Percentiles rank a stretch among this genome's conserved stretches.
phyloP scores from a whole-genome alignment of 2,113 vertebrate genomes.

The Notothenia coriiceps region DNA sequence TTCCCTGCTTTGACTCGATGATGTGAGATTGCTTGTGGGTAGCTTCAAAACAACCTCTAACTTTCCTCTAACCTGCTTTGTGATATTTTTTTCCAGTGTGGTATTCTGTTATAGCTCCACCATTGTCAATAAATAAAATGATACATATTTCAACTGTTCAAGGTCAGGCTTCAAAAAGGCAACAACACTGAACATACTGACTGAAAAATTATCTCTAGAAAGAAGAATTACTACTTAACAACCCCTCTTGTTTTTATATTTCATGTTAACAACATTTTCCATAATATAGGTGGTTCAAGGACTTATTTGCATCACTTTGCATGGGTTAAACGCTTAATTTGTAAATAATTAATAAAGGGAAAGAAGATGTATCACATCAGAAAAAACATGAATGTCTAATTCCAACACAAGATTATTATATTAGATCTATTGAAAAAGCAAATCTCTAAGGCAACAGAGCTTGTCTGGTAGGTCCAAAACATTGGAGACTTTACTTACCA shows the following conservation, averaged over 20 bases:
- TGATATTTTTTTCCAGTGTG: not conserved
- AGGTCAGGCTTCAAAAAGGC: not conserved
- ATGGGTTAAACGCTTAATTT: not conserved
- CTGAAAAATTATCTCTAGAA: not conserved
- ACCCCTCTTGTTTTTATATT: not conserved
- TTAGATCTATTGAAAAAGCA: not conserved
- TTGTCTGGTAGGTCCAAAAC: slow-evolving; percentile 8
- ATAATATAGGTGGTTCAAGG: not conserved
- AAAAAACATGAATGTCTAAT: slow-evolving; percentile 10
- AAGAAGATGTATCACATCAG: not conserved
- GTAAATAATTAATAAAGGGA: not conserved
- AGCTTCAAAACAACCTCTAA: not conserved
- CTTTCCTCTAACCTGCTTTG: not conserved
- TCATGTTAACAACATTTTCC: not conserved
- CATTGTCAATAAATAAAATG: not conserved
- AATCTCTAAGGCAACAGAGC: slow-evolving; percentile 1
- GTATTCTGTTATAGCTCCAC: not conserved
- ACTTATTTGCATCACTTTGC: not conserved
- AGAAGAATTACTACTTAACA: not conserved
- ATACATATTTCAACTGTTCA: not conserved
- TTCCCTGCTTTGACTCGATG: not conserved
- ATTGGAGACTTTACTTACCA: slow-evolving; percentile 8
- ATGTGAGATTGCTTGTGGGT: not conserved
- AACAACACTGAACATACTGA: not conserved
- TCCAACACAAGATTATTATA: not conserved